Conservation (phyloP, 2,797 vertebrate species). For the Xerus rutilus region DNA sequence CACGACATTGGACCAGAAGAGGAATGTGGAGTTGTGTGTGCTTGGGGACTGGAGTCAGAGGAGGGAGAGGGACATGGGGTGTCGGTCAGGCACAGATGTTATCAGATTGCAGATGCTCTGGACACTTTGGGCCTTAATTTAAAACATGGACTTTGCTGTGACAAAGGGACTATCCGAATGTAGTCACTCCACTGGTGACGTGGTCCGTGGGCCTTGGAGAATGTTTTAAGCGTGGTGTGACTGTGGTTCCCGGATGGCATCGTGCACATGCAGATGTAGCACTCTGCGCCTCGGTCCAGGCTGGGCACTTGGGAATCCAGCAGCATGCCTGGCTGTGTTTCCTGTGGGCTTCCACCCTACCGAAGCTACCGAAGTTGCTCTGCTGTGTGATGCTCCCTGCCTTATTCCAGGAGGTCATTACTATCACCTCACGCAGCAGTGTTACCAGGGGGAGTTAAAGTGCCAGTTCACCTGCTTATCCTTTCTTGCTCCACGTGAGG, state of each 20-base stretch:
- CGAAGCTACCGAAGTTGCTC: too few relatives aligned
- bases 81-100: rapidly evolving
- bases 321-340: conserved; percentile 4
- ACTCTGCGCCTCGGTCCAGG: conserved; percentile 33
- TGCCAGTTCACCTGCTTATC: not conserved
- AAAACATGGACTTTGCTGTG: not conserved
- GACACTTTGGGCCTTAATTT: not conserved
- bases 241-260: not conserved
- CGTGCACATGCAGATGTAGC: conserved; percentile 60
- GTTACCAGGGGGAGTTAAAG: rapidly evolving
- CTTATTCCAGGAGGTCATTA: too few relatives aligned
- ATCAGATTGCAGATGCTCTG: rapidly evolving
- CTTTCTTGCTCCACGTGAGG: not conserved
- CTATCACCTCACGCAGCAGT: too few relatives aligned
- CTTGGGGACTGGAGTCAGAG: not conserved
- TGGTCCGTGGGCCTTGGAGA: conserved; percentile 3
- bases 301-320: conserved; percentile 49
- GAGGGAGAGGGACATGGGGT: too few relatives aligned
- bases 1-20: not conserved
- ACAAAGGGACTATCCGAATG: rapidly evolving
- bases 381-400: too few relatives aligned
- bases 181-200: not conserved
- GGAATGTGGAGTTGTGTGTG: not conserved
- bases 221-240: conserved; percentile 41
- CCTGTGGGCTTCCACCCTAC: not conserved